Evolutionary conservation across 2,888 invertebrate species (phyloP), one percentile per base, ranked within the genome.

Genomic region (Chrysolina oricalcia): DNA sequence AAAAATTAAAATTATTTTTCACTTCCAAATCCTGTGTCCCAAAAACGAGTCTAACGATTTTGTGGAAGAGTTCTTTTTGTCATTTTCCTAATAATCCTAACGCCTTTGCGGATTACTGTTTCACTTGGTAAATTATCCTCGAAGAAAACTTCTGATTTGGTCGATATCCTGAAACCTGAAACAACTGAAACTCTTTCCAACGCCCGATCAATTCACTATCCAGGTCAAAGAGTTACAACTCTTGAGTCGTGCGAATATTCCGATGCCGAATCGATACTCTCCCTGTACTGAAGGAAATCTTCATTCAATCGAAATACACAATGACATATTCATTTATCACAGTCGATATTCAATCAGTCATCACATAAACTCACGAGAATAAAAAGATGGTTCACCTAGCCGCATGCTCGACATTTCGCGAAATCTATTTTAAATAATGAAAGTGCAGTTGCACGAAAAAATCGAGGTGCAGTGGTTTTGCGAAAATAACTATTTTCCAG

Each of bases 401-500:
- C 67, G 48, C 27, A 50, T 23, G 50, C 67, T 17, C 50, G 27
- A 46, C 21, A 43, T 19, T 35, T 27, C 59, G 59, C 59, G 59
- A 59, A 53, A 59, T 59, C 59, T 59, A 59, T 59, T 59, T 59
- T 27, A 59, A 35, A 59, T 59, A 59, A 27, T 15, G 11, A 15
- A 59, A 27, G 59, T 59, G 15, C 19, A 67, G 15, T 13, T 53
- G 68, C 19, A 56, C 53, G 68, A 5, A 15, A 40, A 17, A 53
- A 68, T 71, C 64, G 50, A 53, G 71, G 64, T 71, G 50, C 64
- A 50, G 63, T 15, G 50, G 40, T 64, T 64, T 23, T 40, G 71
- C 62, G 53, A 71, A 71, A 71, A 71, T 68, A 68, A 68, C 68
- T 17, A 27, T 70, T 73, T 70, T 76, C 56, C 70, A 43, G 70